A percentile compares a stretch with the other conserved stretches of the same genome.
Evolutionary conservation across 2,797 vertebrate species (phyloP).

Genomic region (Threskiornis aethiopicus): DNA sequence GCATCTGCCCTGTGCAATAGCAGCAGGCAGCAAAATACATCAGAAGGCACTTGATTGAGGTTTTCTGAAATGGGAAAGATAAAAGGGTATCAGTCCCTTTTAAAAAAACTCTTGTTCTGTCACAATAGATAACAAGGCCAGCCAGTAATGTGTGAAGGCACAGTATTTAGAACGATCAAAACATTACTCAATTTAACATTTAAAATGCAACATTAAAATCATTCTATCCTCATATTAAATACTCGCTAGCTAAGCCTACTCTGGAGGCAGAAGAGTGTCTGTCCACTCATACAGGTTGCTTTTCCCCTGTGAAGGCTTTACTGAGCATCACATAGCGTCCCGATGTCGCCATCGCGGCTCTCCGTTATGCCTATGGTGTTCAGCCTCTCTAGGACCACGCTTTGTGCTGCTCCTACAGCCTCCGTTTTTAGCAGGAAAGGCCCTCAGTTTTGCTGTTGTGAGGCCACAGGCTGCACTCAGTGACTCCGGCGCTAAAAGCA

Average conservation of each 20-base stretch:
- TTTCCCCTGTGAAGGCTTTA: neutral
- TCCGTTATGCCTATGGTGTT: neutral
- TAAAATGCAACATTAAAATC: neutral
- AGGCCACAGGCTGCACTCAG: neutral
- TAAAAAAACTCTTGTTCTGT: neutral
- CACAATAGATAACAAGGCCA: neutral
- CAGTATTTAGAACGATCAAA: neutral
- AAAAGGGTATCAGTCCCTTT: neutral
- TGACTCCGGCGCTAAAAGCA: neutral
- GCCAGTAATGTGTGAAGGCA: neutral
- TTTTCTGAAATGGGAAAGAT: neutral
- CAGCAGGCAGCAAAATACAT: neutral
- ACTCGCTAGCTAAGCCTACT: neutral
- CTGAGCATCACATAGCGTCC: neutral
- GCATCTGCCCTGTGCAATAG: neutral
- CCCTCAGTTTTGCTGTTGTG: neutral
- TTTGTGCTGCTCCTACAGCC: neutral
- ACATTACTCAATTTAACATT: neutral
- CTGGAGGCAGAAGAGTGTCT: neutral
- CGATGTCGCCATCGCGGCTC: neutral
- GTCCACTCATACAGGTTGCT: neutral
- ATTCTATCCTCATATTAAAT: neutral
- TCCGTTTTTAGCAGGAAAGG: neutral
- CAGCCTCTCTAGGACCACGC: accelerated
- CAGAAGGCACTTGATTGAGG: neutral